Conservation (phyloP, 2,797 vertebrate species). For the Numenius phaeopus region DNA sequence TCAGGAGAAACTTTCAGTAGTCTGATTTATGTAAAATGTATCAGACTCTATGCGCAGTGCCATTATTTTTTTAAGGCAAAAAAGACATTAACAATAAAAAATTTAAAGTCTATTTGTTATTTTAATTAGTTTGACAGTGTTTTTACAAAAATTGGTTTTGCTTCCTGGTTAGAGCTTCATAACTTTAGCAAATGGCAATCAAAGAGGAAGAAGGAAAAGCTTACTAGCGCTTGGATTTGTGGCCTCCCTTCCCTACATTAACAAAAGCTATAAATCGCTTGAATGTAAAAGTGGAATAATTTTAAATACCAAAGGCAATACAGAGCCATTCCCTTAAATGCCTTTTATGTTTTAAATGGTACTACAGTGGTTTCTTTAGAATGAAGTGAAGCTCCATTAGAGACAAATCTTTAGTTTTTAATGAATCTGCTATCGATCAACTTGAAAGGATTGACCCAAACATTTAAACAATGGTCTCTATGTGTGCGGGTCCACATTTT, state of each 20-base stretch:
- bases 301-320: background rate
- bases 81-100: background rate
- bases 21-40: background rate
- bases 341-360: background rate
- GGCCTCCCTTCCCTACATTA: background rate
- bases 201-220: background rate
- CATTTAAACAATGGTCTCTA: background rate
- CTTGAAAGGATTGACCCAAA: background rate
- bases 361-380: background rate
- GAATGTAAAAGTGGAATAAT: background rate
- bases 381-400: background rate
- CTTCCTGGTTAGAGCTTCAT: no score
- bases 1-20: background rate
- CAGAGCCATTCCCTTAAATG: background rate
- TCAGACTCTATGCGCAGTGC: background rate
- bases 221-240: background rate
- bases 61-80: background rate
- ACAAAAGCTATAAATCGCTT: background rate
- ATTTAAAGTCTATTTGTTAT: background rate
- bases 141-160: background rate
- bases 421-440: background rate
- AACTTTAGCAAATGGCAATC: background rate
- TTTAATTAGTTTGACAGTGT: background rate
- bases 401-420: background rate
- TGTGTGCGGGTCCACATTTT: background rate